Percentiles rank a stretch among this genome's conserved stretches.
phyloP scores from a whole-genome alignment of 1,140 invertebrate species.

The Cotesia typhae region DNA sequence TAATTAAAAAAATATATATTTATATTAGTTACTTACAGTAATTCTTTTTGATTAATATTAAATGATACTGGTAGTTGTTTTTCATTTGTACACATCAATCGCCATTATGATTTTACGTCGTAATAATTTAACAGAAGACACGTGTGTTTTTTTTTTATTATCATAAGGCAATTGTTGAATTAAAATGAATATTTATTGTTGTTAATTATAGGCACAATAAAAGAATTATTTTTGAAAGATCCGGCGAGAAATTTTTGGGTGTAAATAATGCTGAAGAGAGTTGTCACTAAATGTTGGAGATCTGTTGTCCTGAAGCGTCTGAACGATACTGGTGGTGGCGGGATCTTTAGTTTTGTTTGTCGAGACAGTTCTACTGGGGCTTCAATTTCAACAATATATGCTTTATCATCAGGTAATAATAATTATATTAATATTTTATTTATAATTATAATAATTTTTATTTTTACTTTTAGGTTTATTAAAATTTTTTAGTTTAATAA shows the following conservation, averaged over 20 bases:
- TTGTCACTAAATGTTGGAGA: constrained; percentile 8
- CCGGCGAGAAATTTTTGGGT: no score
- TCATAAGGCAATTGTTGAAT: not conserved
- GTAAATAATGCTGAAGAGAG: constrained; percentile 6
- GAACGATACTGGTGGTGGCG: constrained; percentile 38
- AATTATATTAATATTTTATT: no score
- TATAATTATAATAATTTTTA: no score
- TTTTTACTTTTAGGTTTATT: no score
- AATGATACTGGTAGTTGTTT: not conserved
- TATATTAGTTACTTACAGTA: no score
- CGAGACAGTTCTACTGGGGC: constrained; percentile 11
- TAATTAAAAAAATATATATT: no score
- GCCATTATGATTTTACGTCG: constrained; percentile 30
- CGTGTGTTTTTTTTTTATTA: no score
- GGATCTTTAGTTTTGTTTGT: constrained; percentile 23
- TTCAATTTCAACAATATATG: constrained; percentile 63
- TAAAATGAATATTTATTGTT: not conserved
- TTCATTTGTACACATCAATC: not conserved
- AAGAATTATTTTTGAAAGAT: no score
- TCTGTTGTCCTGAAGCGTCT: not conserved
- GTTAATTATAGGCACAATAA: no score
- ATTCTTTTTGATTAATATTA: not conserved
- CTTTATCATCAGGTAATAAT: constrained; percentile 35
- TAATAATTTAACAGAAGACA: no score
- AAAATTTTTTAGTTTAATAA: no score